phyloP scores from a whole-genome alignment of 1,140 invertebrate species.

The Sipha flava region DNA sequence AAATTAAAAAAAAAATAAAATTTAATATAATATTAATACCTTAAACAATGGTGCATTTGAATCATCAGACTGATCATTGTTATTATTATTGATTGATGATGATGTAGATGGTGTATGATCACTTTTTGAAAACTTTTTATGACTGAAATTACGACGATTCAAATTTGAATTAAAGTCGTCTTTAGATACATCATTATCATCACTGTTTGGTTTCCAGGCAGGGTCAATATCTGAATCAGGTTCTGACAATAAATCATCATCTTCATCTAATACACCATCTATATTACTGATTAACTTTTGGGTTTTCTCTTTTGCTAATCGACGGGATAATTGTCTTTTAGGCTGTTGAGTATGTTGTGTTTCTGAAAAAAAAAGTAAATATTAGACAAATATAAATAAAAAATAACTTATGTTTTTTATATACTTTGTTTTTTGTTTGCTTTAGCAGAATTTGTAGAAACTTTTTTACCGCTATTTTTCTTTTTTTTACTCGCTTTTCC shows the following conservation, averaged over 20 bases:
- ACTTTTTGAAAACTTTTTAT: neutral
- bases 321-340: constrained; percentile 53
- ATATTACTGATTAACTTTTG: constrained; percentile 40
- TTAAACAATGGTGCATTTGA: neutral
- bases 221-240: constrained; percentile 43
- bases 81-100: neutral
- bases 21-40: neutral
- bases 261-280: constrained; percentile 42
- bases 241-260: constrained; percentile 27
- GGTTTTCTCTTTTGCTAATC: constrained; percentile 57
- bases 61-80: neutral
- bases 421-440: neutral
- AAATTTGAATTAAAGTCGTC: neutral
- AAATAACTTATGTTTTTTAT: neutral
- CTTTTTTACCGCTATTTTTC: neutral
- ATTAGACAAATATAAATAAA: neutral
- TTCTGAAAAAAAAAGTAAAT: neutral
- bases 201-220: constrained; percentile 55
- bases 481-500: neutral
- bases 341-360: constrained; percentile 44
- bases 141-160: neutral
- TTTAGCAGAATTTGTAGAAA: neutral
- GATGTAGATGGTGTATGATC: neutral
- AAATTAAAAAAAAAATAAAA: neutral
- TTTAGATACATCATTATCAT: neutral